A percentile compares a stretch with the other conserved stretches of the same genome.
Evolutionary conservation across 2,888 invertebrate genomes (phyloP).

Genomic region (Ephialtes manifestator): DNA sequence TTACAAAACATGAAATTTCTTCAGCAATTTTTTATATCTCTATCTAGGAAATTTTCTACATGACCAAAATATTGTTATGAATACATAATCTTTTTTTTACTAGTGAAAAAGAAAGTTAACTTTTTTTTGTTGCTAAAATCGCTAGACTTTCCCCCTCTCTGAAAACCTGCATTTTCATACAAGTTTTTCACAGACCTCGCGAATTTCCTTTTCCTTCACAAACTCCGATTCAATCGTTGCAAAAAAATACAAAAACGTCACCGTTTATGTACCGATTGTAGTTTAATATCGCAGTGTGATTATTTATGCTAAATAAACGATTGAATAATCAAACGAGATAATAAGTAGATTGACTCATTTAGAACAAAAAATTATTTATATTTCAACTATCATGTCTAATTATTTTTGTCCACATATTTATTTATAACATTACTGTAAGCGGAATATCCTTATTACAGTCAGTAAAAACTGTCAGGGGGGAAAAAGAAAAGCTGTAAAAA

Average conservation of each 20-base stretch:
- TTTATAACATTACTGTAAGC: background rate
- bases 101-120: background rate
- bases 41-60: too few species aligned
- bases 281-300: conserved; percentile 68
- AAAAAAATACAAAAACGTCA: conserved; percentile 15
- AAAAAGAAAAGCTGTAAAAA: background rate
- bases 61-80: too few species aligned
- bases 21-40: too few species aligned
- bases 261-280: conserved; percentile 65
- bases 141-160: background rate
- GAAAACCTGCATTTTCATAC: background rate
- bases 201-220: conserved; percentile 8
- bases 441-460: background rate
- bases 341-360: background rate
- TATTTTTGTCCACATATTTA: background rate
- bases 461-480: background rate
- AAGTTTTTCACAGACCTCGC: background rate
- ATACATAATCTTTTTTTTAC: too few species aligned
- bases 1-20: too few species aligned
- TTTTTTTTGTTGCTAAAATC: background rate
- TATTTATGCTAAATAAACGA: conserved; percentile 74
- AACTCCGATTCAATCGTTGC: conserved; percentile 55
- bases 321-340: conserved; percentile 46
- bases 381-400: background rate
- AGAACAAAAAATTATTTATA: background rate